Conservation (phyloP, 2,797 vertebrate genomes). For the Brachymystax lenok region DNA sequence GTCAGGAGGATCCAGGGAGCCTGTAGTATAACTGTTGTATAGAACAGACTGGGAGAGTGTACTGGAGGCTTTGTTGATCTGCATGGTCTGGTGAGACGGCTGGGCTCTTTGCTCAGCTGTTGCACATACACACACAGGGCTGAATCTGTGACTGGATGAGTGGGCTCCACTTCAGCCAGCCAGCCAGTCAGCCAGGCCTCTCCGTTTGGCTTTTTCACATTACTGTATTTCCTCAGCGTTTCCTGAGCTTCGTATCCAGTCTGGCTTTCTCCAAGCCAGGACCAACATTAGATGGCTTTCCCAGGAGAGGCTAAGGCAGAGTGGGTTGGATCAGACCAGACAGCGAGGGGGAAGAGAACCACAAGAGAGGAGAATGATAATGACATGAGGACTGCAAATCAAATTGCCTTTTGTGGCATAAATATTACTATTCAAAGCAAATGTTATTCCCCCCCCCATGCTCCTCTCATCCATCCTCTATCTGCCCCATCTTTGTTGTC, state of each 20-base stretch:
- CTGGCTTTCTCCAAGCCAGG: constrained; percentile 8
- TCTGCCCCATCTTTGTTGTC: constrained; percentile 1
- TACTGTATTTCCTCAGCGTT: constrained; percentile 31
- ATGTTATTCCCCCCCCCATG: background rate
- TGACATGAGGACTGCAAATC: constrained; percentile 22
- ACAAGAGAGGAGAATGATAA: constrained; percentile 1
- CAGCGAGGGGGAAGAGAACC: constrained; percentile 3
- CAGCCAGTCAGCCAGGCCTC: constrained; percentile 7
- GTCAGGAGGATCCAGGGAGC: background rate
- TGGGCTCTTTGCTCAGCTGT: constrained; percentile 34
- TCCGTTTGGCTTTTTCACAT: constrained; percentile 40
- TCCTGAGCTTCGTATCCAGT: constrained; percentile 28
- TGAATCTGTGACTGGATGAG: constrained; percentile 4
- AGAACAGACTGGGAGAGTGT: background rate
- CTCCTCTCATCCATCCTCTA: background rate
- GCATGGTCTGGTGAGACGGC: background rate
- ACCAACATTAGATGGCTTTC: constrained; percentile 33
- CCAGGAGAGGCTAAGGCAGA: constrained; percentile 13
- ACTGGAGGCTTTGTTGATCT: background rate
- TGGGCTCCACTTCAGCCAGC: constrained; percentile 21
- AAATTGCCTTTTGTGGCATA: background rate
- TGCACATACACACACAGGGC: constrained; percentile 20
- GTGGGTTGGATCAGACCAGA: constrained; percentile 15
- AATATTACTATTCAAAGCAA: constrained; percentile 16
- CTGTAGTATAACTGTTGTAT: background rate